Base-by-base conservation (phyloP, 1,140 invertebrate species). In the Tetraneura akinire region DNA sequence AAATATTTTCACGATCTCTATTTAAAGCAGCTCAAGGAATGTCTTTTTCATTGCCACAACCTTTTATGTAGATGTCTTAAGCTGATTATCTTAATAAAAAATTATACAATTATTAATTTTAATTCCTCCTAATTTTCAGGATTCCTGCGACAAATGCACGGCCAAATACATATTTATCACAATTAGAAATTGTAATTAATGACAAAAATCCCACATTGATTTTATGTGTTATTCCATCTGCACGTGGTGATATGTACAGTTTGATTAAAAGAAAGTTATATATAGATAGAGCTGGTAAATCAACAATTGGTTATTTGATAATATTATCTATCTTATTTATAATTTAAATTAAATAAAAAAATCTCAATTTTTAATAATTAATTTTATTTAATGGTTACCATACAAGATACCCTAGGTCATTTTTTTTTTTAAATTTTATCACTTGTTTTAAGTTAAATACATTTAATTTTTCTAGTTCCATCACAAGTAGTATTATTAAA, bases 201-300 rank as follows among this genome's bases (percentile, higher is more conserved):
- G 84, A 85, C 37, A 81, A 82, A 3, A 88, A 88, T 82, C 89
- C 90, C 0, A 86, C 89, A 6, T 80, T 94, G 8, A 88, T 94
- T 10, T 84, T 93, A 37, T 90, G 90, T 68, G 83, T 95, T 0
- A 88, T 94, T 0, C 87, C 90, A 0, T 91, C 91, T 42, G 91
- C 90, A 80, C 88, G 90, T 62, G 84, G 88, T 11, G 94, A 96
- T 84, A 86, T 88, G 18, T 97, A 97, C 83, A 87, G 89, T 32
- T 91, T 91, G 0, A 92, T 97, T 3, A 97, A 98, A 83, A 94
- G 94, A 83, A 91, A 94, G 62, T 92, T 92, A 81, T 92, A 89
- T 78, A 88, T 94, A 0, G 94, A 97, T 80, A 86, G 90, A 13
- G 89, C 83, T 60, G 83, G 80, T 81, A 60, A 81, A 16, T 29